Conservation (phyloP, 2,888 invertebrate species). For the Nezara viridula region DNA sequence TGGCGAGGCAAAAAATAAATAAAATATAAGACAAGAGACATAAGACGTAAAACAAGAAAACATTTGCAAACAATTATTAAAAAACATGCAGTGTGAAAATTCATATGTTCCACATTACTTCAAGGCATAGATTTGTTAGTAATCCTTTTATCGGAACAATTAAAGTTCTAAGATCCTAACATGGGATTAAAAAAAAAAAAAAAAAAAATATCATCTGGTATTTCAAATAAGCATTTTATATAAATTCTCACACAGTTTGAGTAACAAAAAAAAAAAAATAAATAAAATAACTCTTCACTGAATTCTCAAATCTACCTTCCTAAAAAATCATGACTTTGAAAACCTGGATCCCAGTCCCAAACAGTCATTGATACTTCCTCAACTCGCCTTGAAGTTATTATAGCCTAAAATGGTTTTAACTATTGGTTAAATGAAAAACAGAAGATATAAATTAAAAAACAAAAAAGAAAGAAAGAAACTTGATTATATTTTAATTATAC, state of each 20-base stretch:
- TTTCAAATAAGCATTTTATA: conserved; percentile 39
- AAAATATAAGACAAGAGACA: conserved; percentile 32
- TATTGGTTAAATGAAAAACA: conserved; percentile 22
- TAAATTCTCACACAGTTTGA: conserved; percentile 59
- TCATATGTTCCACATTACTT: conserved; percentile 31
- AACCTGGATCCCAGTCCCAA: conserved; percentile 88
- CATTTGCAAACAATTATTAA: neutral
- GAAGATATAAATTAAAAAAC: too few relatives aligned
- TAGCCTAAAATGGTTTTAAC: conserved; percentile 73
- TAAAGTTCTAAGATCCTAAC: neutral
- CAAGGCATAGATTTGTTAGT: neutral
- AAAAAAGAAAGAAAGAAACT: conserved; percentile 42
- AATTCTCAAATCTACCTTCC: conserved; percentile 76
- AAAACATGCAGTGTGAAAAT: conserved; percentile 58
- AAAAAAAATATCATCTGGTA: neutral
- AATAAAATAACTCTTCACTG: conserved; percentile 23
- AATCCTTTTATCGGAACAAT: neutral
- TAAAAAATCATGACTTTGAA: conserved; percentile 85
- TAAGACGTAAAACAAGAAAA: conserved; percentile 33
- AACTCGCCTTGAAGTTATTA: conserved; percentile 81
- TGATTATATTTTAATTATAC: conserved; percentile 17
- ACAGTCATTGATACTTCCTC: conserved; percentile 82
- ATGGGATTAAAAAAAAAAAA: neutral
- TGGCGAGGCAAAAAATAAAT: conserved; percentile 37
- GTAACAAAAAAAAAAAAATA: conserved; percentile 25